Conservation (phyloP, 35 echinoderm and acorn worm species). For the Diadema setosum region DNA sequence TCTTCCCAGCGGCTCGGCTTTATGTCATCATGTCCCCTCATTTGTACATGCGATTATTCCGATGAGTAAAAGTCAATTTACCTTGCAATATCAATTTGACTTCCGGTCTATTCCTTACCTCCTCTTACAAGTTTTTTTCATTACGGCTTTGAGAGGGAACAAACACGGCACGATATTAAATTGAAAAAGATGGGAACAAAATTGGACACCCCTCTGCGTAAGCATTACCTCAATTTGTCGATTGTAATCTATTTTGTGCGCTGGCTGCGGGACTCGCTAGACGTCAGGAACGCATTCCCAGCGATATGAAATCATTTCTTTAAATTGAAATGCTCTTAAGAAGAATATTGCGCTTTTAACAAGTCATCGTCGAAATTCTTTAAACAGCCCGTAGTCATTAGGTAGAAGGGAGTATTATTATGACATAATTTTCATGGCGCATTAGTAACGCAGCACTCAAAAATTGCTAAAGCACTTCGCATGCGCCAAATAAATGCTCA, state of each 20-base stretch:
- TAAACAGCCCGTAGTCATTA: neutral
- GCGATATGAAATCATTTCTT: constrained; percentile 4
- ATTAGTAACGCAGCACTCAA: neutral
- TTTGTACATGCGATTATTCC: neutral
- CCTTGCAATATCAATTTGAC: neutral
- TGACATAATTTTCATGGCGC: neutral
- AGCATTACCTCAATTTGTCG: constrained; percentile 8
- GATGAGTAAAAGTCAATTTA: neutral
- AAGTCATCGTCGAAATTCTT: neutral
- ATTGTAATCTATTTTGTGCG: constrained; percentile 2
- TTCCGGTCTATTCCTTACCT: neutral
- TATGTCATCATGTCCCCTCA: neutral
- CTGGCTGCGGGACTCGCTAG: neutral
- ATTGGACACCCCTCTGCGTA: neutral
- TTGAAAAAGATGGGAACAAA: constrained; percentile 10
- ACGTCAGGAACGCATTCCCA: neutral
- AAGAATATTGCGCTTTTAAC: no score
- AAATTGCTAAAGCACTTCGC: no score
- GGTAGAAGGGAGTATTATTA: neutral
- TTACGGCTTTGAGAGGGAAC: neutral
- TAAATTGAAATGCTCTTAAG: neutral
- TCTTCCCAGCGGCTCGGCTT: no score
- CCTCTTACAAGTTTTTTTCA: neutral
- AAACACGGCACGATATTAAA: neutral
- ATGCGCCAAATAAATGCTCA: no score